Conservation (phyloP, 1,140 invertebrate genomes). For the Oedothorax gibbosus region DNA sequence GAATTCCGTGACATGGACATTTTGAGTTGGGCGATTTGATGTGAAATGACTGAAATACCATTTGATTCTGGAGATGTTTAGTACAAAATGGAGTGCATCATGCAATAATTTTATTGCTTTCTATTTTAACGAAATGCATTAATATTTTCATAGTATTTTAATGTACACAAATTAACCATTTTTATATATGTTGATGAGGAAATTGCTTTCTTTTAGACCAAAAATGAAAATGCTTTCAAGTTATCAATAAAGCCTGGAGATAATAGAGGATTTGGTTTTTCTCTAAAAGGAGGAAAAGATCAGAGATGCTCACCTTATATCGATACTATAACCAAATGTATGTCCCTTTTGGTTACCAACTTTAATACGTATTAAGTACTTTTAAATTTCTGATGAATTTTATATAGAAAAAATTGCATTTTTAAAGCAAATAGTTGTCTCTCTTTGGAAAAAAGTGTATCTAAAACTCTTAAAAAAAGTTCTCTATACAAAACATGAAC, state of each 20-base stretch:
- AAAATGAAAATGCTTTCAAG: conserved; percentile 11
- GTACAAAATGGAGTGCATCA: no score
- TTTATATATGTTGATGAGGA: no score
- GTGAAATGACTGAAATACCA: no score
- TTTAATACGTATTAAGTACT: not conserved
- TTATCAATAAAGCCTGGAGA: conserved; percentile 40
- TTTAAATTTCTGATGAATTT: not conserved
- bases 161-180: no score
- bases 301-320: conserved; percentile 40
- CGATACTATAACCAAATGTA: conserved; percentile 40
- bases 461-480: not conserved
- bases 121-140: no score
- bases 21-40: no score
- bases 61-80: no score
- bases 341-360: not conserved
- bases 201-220: not conserved
- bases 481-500: no score
- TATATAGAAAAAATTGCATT: not conserved
- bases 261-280: conserved; percentile 52
- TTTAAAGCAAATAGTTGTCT: not conserved
- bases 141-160: no score
- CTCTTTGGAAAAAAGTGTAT: not conserved
- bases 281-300: conserved; percentile 51
- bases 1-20: no score
- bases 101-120: no score